These are phyloP conservation scores for Boleophthalmus pectinirostris DNA, from an alignment of 2,113 vertebrate species.

Conservation along the genomic window DNA sequence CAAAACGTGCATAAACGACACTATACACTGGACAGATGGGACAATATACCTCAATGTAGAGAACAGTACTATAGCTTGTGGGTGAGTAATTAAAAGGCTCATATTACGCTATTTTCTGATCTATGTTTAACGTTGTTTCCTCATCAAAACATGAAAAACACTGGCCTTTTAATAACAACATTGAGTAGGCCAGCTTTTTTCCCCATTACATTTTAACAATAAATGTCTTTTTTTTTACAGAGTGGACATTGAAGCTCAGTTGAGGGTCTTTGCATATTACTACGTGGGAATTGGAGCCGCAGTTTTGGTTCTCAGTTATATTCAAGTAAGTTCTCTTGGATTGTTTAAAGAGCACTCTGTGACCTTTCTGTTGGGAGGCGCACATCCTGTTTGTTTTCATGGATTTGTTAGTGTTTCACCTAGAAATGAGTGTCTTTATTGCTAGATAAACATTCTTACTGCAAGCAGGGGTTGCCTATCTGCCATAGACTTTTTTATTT, in stretches of 20 bases:
- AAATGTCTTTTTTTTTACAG: conserved; percentile 50
- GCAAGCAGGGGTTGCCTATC: too few relatives aligned
- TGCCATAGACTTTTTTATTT: too few relatives aligned
- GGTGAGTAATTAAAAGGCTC: conserved; percentile 60
- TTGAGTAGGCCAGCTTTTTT: neutral
- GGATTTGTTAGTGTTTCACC: neutral
- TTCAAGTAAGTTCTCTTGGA: conserved; percentile 70
- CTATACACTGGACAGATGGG: conserved; percentile 72
- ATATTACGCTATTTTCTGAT: too few relatives aligned
- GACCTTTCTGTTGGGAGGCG: neutral
- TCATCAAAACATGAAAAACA: too few relatives aligned
- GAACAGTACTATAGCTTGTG: conserved; percentile 66
- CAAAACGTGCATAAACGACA: conserved; percentile 70
- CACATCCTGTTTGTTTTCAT: too few relatives aligned
- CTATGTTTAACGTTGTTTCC: too few relatives aligned
- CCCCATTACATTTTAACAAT: too few relatives aligned
- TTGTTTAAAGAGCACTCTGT: neutral
- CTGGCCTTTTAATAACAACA: too few relatives aligned
- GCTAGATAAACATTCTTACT: too few relatives aligned
- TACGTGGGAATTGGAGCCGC: conserved; percentile 74
- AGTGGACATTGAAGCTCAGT: conserved; percentile 73
- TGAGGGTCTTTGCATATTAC: conserved; percentile 79
- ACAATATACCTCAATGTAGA: conserved; percentile 60
- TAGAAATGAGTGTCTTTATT: neutral
- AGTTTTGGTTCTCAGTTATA: conserved; percentile 74